Conservation (phyloP, 2,888 invertebrate genomes). For the Loripinus fragilis region DNA sequence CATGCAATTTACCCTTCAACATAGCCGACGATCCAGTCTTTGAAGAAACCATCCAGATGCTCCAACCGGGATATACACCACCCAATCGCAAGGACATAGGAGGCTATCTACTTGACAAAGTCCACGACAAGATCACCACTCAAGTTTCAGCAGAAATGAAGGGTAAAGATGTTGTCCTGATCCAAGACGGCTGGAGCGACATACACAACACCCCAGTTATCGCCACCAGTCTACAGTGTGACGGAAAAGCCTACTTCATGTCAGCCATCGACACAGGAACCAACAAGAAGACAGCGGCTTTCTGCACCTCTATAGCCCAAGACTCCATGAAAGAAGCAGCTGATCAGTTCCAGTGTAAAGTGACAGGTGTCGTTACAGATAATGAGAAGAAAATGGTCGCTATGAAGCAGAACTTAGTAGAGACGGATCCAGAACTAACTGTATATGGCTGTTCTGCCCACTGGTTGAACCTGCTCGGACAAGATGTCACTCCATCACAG, state of each 20-base stretch:
- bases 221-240: conserved; percentile 33
- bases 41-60: conserved; percentile 1
- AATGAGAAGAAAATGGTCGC: conserved; percentile 44
- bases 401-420: conserved; percentile 28
- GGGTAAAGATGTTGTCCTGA: conserved; percentile 39
- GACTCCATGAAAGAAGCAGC: conserved; percentile 34
- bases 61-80: background rate
- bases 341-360: conserved; percentile 35
- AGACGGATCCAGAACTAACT: conserved; percentile 22
- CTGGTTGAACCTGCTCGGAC: conserved; percentile 42
- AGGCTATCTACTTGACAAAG: background rate
- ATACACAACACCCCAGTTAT: conserved; percentile 48
- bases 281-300: conserved; percentile 40
- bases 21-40: no score
- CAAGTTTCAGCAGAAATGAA: background rate
- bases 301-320: conserved; percentile 32
- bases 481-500: conserved; percentile 38
- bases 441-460: conserved; percentile 39
- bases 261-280: conserved; percentile 34
- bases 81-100: background rate
- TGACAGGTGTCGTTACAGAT: conserved; percentile 34
- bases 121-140: background rate
- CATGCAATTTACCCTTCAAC: no score
- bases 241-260: conserved; percentile 40
- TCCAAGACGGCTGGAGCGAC: conserved; percentile 47